Evolutionary conservation across 2,888 invertebrate species (phyloP), one percentile per base, ranked within the genome.

Genomic region (Endomychus coccineus): DNA sequence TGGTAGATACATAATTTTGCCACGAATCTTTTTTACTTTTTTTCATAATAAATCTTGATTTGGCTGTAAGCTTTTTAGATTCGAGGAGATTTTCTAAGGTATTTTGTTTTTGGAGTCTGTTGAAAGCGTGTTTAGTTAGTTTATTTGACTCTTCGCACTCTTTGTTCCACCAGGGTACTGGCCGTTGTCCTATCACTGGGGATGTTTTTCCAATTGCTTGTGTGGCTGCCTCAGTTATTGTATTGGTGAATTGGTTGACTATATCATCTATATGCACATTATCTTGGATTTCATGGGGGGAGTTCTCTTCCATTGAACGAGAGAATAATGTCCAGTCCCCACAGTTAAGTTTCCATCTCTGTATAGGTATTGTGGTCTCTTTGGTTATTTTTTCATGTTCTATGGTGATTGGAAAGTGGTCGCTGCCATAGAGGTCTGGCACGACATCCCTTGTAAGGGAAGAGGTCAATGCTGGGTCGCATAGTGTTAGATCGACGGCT

Each of bases 141-240:
- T 39, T 39, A 7, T 31, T 42, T n/a, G 45, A 35, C 13, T 28
- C 12, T 19, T 39, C 27, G 12, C 46, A 44, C 13, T 44, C 34
- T 13, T 42, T 31, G 28, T 44, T 47, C 47, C 46, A 50, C 44
- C 43, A 49, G 14, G 40, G 41, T 3, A 36, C 39, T 14, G 27
- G 32, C 16, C 10, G 12, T 5, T 21, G 17, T 36, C 25, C 31
- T 11, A 13, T 14, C 10, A 12, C 6, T 3, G 4, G 11, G 3
- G 14, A 14, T 7, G 23, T 24, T 31, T 40, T 40, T 2, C 32
- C 32, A 14, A 37, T 40, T 10, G 33, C 7, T 23, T 16, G 23
- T 3, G 16, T 24, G 2, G 33, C 33, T 33, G 33, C 15, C 11
- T 10, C 13, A 11, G 12, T 15, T 10, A 32, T 9, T 9, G 14